These are phyloP conservation scores for Anomalospiza imberbis DNA, from an alignment of 2,797 vertebrate genomes.

Conservation along the genomic window DNA sequence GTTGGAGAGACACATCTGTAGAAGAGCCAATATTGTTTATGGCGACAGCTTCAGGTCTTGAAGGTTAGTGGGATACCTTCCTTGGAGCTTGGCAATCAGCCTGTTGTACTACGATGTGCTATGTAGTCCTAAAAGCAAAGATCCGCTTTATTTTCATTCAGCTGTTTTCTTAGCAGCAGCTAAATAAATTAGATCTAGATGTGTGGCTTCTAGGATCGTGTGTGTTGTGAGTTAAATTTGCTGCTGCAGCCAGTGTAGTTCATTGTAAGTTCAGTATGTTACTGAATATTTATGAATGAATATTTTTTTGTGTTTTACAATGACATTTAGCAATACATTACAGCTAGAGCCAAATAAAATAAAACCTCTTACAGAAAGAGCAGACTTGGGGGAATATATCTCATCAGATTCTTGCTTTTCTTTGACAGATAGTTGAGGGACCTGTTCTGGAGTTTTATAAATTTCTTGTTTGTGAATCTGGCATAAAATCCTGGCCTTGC, in stretches of 20 bases:
- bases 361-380: slow-evolving; percentile 39
- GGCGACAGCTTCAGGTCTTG: background rate
- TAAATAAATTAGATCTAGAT: background rate
- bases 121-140: background rate
- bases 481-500: slow-evolving; percentile 1
- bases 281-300: slow-evolving; percentile 67
- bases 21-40: background rate
- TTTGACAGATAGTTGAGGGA: slow-evolving; percentile 28
- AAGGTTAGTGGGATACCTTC: background rate
- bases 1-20: background rate
- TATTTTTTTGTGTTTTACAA: slow-evolving; percentile 52
- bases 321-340: slow-evolving; percentile 46
- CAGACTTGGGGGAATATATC: background rate
- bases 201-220: background rate
- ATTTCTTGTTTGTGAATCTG: slow-evolving; percentile 14
- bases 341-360: slow-evolving; percentile 55
- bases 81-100: background rate
- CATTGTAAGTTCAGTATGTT: slow-evolving; percentile 59
- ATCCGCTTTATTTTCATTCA: background rate
- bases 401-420: slow-evolving; percentile 21
- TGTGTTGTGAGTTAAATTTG: slow-evolving; percentile 41
- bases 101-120: background rate
- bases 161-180: background rate
- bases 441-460: slow-evolving; percentile 22
- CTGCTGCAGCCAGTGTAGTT: slow-evolving; percentile 32